Evolutionary conservation across 2,888 invertebrate genomes (phyloP), one percentile per base, ranked within the genome.

Genomic region (Oxyscelio sp.): DNA sequence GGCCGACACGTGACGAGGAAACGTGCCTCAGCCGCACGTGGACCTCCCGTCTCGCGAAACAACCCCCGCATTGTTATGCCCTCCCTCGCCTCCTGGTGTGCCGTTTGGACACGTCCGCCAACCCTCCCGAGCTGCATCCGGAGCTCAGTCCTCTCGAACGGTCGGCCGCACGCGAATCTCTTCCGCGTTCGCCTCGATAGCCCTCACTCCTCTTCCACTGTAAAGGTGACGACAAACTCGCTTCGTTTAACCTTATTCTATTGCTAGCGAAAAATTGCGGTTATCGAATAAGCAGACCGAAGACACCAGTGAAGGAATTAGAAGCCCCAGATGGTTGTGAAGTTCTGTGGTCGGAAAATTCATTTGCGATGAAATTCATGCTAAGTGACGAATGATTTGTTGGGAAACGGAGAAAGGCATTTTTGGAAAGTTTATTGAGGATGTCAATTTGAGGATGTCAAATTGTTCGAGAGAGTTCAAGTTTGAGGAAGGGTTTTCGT

Each of bases 1-100:
- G 56, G 56, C 38, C 59, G 81, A 85, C 91, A 91, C 93, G 94
- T 94, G 94, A 93, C 90, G 87, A 77, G 80, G 88, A 87, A 94
- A 93, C 94, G 94, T 94, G 94, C 93, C 91, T 86, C 74, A 85
- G 88, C 85, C 89, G 92, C 93, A 94, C 94, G 94, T 94, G 93
- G 92, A 91, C 59, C 58, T 45, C 31, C 34, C 83, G 78, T 48
- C 79, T 73, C 43, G 70, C 85, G 75, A 61, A 81, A 73, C 88
- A 86, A 89, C 89, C 90, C 89, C 87, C 86, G 85, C 31, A 43
- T 83, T 78, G 50, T 66, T 65, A 34, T 17, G 52, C 75, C 84
- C 87, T 83, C 84, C 86, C 81, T 70, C 75, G 61, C 71, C 73
- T 75, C 70, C 52, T 17, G 31, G 21, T 48, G 15, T 31, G 34